Conservation (phyloP, 2,888 invertebrate genomes). For the Dusona sp. region DNA sequence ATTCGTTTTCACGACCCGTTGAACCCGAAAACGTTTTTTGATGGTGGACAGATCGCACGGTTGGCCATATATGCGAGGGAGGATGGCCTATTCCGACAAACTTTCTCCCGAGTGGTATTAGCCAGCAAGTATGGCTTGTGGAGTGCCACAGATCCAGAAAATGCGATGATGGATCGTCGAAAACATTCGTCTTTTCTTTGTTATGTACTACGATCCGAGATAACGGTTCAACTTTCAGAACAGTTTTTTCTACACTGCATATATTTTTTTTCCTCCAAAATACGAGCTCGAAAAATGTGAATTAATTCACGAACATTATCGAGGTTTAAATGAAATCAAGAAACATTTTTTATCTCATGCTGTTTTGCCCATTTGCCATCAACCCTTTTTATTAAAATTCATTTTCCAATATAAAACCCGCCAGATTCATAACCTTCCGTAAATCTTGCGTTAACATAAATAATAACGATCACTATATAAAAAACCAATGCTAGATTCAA, state of each 20-base stretch:
- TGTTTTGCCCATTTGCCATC: too few species aligned
- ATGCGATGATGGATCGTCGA: slow-evolving; percentile 74
- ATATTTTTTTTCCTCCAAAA: neutral
- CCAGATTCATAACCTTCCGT: neutral
- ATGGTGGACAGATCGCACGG: slow-evolving; percentile 36
- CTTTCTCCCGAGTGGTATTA: slow-evolving; percentile 5
- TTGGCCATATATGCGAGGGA: neutral
- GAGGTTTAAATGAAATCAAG: neutral
- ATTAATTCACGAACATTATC: too few species aligned
- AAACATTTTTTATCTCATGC: neutral
- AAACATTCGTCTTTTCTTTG: slow-evolving; percentile 71
- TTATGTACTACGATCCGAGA: neutral
- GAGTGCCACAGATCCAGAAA: neutral
- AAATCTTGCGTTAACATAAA: neutral
- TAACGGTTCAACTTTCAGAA: neutral
- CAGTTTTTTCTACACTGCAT: neutral
- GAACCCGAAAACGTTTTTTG: slow-evolving; percentile 60
- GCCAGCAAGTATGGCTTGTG: neutral
- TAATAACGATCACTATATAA: neutral
- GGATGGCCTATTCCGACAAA: slow-evolving; percentile 4
- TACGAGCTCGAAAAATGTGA: neutral
- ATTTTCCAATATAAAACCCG: neutral
- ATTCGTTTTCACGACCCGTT: slow-evolving; percentile 59
- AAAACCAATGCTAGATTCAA: neutral
- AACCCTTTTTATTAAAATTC: too few species aligned